Evolutionary conservation across 2,888 invertebrate genomes (phyloP), one percentile per base, ranked within the genome.

Genomic region (Elegia similella): DNA sequence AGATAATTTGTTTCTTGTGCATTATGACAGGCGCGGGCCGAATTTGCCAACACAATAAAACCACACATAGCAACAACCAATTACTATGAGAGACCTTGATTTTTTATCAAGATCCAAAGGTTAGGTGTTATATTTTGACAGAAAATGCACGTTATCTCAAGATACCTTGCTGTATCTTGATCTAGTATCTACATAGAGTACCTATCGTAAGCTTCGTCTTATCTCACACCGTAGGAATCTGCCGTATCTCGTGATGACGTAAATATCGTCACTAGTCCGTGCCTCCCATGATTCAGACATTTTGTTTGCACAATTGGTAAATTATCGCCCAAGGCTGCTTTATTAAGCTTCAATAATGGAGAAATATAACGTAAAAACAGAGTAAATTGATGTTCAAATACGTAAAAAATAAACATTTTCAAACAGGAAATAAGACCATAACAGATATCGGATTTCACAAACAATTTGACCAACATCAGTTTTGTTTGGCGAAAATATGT

Each of bases 261-360:
- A 72, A 69, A 76, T 68, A 58, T 69, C 71, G 73, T 73, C 73
- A 76, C 52, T 1, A 34, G 38, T 32, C 16, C 52, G 57, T 52
- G 47, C 53, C 64, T 50, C 48, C 38, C 16, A 53, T 67, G 62
- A 70, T 68, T 65, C 72, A 71, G 59, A 65, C 63, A 65, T 69
- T 68, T 64, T 58, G 61, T 65, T 62, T 62, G 59, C 42, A 59
- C 61, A 62, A 52, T 50, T 61, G 60, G n/a, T 54, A 7, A 32
- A 38, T 44, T 15, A 17, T 38, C 32, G 43, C 48, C 42, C 42
- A 56, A 56, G 44, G 44, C 44, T 38, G 10, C 43, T 30, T 32
- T 55, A 43, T 44, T 15, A 12, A 30, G 30, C 30, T 32, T 34
- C 8, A 23, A 53, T 53, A 15, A 43, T 53, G 42, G 30, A 43